Evolutionary conservation across 2,888 invertebrate species (phyloP).

Genomic region (Himalopsyche kuldschensis): DNA sequence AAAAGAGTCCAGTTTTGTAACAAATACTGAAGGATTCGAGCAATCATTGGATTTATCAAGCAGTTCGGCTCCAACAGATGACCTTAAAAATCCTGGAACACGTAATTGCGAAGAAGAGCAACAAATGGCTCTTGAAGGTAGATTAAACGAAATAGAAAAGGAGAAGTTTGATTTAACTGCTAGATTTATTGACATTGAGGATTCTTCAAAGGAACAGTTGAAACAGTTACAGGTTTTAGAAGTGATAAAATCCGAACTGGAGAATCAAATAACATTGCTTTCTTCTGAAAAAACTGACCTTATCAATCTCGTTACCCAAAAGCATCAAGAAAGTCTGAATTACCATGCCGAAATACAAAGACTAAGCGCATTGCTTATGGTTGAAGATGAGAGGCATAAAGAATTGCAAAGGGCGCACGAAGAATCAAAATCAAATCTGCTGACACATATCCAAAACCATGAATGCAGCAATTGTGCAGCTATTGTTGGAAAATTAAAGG

Average conservation of each 20-base stretch:
- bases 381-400: slow-evolving; percentile 56
- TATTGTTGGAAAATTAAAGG: slow-evolving; percentile 19
- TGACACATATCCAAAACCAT: slow-evolving; percentile 33
- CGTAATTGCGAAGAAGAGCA: not conserved
- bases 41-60: not conserved
- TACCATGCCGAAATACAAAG: slow-evolving; percentile 87
- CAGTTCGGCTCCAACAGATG: not conserved
- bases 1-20: not conserved
- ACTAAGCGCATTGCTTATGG: slow-evolving; percentile 62
- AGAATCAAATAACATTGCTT: slow-evolving; percentile 44
- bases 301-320: slow-evolving; percentile 72
- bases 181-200: not conserved
- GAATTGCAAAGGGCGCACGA: slow-evolving; percentile 43
- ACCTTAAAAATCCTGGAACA: not conserved
- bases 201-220: not conserved
- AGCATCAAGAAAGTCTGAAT: slow-evolving; percentile 82
- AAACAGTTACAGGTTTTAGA: slow-evolving; percentile 17
- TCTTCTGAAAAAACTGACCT: slow-evolving; percentile 68
- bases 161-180: not conserved
- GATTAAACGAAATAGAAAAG: not conserved
- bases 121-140: not conserved
- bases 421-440: slow-evolving; percentile 38
- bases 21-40: not conserved
- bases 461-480: slow-evolving; percentile 39
- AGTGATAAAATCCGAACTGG: slow-evolving; percentile 25